These are phyloP conservation scores for Prochilodus magdalenae DNA, from an alignment of 2,113 vertebrate species.

Conservation along the genomic window DNA sequence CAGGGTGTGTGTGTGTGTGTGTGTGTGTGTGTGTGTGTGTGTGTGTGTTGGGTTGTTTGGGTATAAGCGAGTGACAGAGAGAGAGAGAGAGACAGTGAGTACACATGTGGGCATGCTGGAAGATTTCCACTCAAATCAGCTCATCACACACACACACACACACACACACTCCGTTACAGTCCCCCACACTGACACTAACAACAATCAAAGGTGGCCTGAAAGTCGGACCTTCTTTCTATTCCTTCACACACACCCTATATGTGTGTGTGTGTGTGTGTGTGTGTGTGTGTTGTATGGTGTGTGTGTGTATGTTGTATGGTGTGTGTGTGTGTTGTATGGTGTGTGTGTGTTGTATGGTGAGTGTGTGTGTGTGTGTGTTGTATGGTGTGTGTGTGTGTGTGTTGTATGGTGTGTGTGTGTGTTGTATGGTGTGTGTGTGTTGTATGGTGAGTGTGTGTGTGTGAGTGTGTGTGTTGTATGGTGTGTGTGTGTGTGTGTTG, in stretches of 20 bases:
- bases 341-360: too few species aligned
- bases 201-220: conserved; percentile 69
- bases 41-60: too few species aligned
- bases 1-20: conserved; percentile 49
- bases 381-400: too few species aligned
- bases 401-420: too few species aligned
- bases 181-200: conserved; percentile 62
- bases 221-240: conserved; percentile 64
- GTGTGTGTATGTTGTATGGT: too few species aligned
- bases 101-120: conserved; percentile 20
- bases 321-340: too few species aligned
- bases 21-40: conserved; percentile 21
- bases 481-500: too few species aligned
- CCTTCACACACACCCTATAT: conserved; percentile 63
- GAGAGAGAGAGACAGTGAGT: not conserved
- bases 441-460: conserved; percentile 67
- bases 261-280: not conserved
- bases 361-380: too few species aligned
- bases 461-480: too few species aligned
- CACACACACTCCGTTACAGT: conserved; percentile 50
- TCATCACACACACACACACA: conserved; percentile 23
- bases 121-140: conserved; percentile 26
- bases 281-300: too few species aligned
- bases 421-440: conserved; percentile 51
- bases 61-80: not conserved